Percentiles rank a stretch among this genome's conserved stretches.
These are phyloP conservation scores for Ondatra zibethicus DNA, from an alignment of 2,113 vertebrate genomes.

Conservation along the genomic window DNA sequence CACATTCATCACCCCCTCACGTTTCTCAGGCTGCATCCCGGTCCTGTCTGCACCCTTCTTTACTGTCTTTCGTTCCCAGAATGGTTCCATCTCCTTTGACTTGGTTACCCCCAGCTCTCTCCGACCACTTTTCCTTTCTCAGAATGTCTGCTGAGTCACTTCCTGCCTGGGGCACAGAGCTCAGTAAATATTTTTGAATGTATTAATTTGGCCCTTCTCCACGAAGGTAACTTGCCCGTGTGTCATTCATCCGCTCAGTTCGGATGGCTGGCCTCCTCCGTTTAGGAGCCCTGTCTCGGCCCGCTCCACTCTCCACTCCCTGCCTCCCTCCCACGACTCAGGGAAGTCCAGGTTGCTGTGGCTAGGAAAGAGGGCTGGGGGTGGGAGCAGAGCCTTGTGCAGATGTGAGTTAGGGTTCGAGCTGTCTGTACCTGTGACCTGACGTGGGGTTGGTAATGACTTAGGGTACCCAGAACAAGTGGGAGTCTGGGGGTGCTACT, in stretches of 20 bases:
- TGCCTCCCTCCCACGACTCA: accelerated
- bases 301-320: background rate
- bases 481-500: background rate
- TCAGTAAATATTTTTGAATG: background rate
- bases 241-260: background rate
- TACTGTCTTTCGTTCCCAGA: background rate
- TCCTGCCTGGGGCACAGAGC: background rate
- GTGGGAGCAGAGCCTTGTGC: accelerated
- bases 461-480: accelerated
- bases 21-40: background rate
- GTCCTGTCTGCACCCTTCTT: background rate
- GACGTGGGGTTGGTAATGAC: background rate
- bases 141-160: background rate
- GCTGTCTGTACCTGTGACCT: background rate
- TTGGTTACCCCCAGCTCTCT: background rate
- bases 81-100: background rate
- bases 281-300: accelerated
- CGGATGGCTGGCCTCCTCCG: background rate
- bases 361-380: background rate
- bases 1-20: too few relatives aligned
- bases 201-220: conserved; percentile 7
- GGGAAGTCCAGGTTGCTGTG: background rate
- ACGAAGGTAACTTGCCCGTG: background rate
- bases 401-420: accelerated
- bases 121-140: background rate